Base-by-base conservation (phyloP, 53 echinoderm and acorn worm species). In the Paelopatides confundens region DNA sequence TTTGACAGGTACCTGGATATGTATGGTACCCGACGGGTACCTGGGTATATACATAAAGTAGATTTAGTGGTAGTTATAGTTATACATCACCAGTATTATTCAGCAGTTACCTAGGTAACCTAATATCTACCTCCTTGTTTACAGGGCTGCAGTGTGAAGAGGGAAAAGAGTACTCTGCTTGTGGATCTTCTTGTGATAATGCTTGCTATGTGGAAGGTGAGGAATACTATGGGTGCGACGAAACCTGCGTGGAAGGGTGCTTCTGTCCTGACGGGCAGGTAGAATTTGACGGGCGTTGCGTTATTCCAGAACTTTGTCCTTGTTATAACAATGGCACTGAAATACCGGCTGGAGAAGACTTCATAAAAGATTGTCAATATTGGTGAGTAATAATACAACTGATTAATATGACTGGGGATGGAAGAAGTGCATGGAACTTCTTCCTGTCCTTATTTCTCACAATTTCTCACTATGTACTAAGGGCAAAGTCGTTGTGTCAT, bases 181-280 rank as follows among this genome's bases (percentile, higher is more conserved):
- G 93, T 46, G 95, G 94, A 3, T 34, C 70, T 5, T 63, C 65
- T 27, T 97, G 97, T 48, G 86, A 86, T 3, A 82, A 35, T 21
- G 28, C 24, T 0, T 97, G 97, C 74, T 93, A 82, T 36, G 35
- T 5, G 1, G 88, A 90, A 32, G 63, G 74, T 0, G 35, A 87
- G 2, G 63, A 70, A 36, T 46, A 40, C 6, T 0, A 28, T 0
- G 90, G 79, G 12, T 87, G 89, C 35, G 82, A 90, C 31, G 65
- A 89, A 63, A 86, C 87, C 0, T 96, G 96, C 48, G 88, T 95
- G 17, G 97, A 97, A 74, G 93, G 95, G 3, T 97, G 97, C 82
- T 86, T 88, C 83, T 97, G 97, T 77, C 95, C 93, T 0, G 36
- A 58, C 2, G 92, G 90, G 2, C 87, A n/a, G 31, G 76, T 91